These are phyloP conservation scores for Melitaea athalia DNA, from an alignment of 2,888 invertebrate genomes.

Conservation along the genomic window DNA sequence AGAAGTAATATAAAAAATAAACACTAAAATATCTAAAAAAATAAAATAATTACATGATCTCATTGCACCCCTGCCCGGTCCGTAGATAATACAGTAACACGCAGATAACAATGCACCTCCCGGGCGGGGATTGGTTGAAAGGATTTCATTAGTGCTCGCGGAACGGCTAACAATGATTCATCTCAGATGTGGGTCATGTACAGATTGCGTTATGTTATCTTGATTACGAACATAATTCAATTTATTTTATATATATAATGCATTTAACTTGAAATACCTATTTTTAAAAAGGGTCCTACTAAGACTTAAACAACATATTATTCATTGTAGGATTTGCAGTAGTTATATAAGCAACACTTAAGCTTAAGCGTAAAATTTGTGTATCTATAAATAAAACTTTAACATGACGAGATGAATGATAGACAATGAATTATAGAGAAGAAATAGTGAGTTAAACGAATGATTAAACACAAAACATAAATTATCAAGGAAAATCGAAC, in stretches of 20 bases:
- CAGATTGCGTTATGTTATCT: slow-evolving; percentile 16
- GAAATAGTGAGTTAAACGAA: too few species aligned
- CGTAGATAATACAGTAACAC: slow-evolving; percentile 54
- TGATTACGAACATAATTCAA: not conserved
- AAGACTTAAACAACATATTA: not conserved
- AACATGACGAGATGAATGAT: too few species aligned
- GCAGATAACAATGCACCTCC: slow-evolving; percentile 69
- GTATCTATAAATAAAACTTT: too few species aligned
- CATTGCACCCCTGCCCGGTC: slow-evolving; percentile 34
- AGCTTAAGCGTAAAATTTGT: too few species aligned
- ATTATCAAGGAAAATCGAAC: too few species aligned
- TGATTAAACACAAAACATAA: too few species aligned
- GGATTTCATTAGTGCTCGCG: slow-evolving; percentile 69
- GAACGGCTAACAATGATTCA: slow-evolving; percentile 49
- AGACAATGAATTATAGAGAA: too few species aligned
- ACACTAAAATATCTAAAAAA: not conserved
- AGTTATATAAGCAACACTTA: too few species aligned
- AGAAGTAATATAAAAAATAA: not conserved
- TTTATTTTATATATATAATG: not conserved
- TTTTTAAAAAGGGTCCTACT: not conserved
- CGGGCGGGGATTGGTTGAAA: slow-evolving; percentile 64
- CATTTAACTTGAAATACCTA: not conserved
- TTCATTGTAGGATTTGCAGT: too few species aligned
- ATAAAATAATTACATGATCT: slow-evolving; percentile 4
- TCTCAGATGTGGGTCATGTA: slow-evolving; percentile 42